Evolutionary conservation across 2,113 vertebrate genomes (phyloP).

Genomic region (Daphoenositta chrysoptera): DNA sequence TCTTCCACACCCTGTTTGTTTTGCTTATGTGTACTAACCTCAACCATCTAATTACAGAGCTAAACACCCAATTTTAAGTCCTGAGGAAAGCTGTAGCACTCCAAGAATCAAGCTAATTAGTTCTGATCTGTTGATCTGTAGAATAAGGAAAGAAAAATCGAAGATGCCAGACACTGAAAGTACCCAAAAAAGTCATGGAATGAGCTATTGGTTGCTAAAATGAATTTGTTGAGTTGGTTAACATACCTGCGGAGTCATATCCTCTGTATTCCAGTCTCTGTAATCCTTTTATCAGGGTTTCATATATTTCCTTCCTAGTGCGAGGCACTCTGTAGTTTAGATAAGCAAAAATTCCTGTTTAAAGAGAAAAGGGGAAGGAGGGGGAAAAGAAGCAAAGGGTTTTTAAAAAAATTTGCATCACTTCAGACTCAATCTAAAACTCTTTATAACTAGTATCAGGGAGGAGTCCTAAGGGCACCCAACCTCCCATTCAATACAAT

Average conservation of each 20-base stretch:
- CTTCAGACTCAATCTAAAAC: not conserved
- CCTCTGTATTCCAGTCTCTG: slow-evolving; percentile 96
- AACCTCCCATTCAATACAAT: not conserved
- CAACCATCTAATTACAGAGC: not conserved
- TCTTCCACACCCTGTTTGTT: not conserved
- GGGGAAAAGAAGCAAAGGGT: not conserved
- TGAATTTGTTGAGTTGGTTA: not conserved
- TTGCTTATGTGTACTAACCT: not conserved
- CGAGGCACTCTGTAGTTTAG: slow-evolving; percentile 93
- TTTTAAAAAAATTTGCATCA: not conserved
- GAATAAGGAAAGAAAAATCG: not conserved
- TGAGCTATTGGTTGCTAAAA: not conserved
- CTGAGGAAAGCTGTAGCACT: not conserved
- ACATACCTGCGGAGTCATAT: slow-evolving; percentile 94
- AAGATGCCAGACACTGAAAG: not conserved
- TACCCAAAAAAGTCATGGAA: not conserved
- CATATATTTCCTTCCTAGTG: slow-evolving; percentile 91
- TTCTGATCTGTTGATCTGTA: not conserved
- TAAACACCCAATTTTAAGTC: not conserved
- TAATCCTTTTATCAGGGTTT: slow-evolving; percentile 90
- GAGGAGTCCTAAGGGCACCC: not conserved
- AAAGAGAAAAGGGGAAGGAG: not conserved
- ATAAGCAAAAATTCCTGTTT: slow-evolving; percentile 94
- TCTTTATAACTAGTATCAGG: not conserved
- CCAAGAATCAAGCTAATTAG: not conserved